Evolutionary conservation across 2,797 vertebrate genomes (phyloP).

Genomic region (Sandelia bainsii): DNA sequence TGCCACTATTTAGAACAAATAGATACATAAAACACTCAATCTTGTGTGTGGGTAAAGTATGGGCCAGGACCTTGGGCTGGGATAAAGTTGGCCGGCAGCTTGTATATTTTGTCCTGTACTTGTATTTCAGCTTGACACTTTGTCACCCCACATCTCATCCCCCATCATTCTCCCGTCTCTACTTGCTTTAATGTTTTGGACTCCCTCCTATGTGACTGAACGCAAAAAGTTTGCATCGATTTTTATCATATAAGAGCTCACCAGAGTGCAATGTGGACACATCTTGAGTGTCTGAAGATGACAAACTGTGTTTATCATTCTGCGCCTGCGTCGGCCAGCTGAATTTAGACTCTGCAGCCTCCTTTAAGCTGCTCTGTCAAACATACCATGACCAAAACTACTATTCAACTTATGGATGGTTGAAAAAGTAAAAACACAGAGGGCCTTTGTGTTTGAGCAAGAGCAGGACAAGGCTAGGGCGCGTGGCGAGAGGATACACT

Average conservation of each 20-base stretch:
- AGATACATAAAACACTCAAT: conserved; percentile 85
- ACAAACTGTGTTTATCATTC: conserved; percentile 69
- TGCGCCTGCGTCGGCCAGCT: conserved; percentile 65
- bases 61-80: conserved; percentile 74
- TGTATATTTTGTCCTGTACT: conserved; percentile 77
- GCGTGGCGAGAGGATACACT: conserved; percentile 83
- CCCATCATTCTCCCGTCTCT: background rate
- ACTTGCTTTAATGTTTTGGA: conserved; percentile 48
- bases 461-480: conserved; percentile 74
- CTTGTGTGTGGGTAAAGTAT: conserved; percentile 73
- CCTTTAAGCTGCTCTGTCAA: conserved; percentile 71
- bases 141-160: conserved; percentile 47
- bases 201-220: conserved; percentile 62
- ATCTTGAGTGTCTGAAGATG: conserved; percentile 40
- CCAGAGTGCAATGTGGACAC: conserved; percentile 51
- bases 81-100: conserved; percentile 74
- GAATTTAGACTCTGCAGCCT: conserved; percentile 60
- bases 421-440: conserved; percentile 60
- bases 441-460: conserved; percentile 75
- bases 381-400: conserved; percentile 73
- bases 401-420: conserved; percentile 66
- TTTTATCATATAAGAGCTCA: conserved; percentile 64
- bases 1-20: conserved; percentile 85
- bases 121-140: conserved; percentile 77
- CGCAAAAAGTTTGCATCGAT: conserved; percentile 75